Evolutionary conservation across 2,888 invertebrate genomes (phyloP).

Genomic region (Caenorhabditis macrosperma): DNA sequence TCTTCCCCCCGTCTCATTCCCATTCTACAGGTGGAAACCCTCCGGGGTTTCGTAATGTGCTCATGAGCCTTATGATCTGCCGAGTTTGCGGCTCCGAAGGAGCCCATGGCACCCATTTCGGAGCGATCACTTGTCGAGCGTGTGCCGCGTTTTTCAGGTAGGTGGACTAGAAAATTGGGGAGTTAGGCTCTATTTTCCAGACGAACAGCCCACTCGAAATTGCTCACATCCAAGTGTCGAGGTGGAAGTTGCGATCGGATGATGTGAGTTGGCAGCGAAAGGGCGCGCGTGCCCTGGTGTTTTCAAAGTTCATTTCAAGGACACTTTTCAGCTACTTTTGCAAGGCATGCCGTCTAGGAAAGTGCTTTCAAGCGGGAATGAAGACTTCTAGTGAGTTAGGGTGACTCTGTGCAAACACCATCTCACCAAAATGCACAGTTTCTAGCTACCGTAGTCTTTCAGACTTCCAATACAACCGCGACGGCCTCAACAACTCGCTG

Average conservation of each 20-base stretch:
- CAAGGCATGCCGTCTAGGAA: slow-evolving; percentile 29
- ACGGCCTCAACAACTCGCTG: not conserved
- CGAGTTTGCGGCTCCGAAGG: slow-evolving; percentile 14
- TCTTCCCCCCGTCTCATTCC: not conserved
- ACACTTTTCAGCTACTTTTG: slow-evolving; percentile 18
- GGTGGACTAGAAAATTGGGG: not conserved
- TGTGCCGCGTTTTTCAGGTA: slow-evolving; percentile 50
- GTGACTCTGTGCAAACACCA: too few relatives aligned
- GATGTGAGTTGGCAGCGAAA: not conserved
- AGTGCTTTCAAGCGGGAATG: slow-evolving; percentile 36
- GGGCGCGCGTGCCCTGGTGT: not conserved
- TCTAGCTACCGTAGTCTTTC: too few relatives aligned
- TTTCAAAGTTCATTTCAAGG: not conserved
- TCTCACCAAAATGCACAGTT: too few relatives aligned
- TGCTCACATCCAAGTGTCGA: slow-evolving; percentile 8
- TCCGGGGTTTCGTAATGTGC: too few relatives aligned
- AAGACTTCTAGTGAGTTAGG: slow-evolving; percentile 30
- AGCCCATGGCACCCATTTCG: slow-evolving; percentile 36
- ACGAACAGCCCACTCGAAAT: slow-evolving; percentile 28
- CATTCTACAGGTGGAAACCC: too few relatives aligned
- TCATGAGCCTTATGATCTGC: not conserved
- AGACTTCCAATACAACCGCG: slow-evolving; percentile 49
- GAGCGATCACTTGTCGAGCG: slow-evolving; percentile 34
- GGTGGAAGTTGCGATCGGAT: slow-evolving; percentile 6
- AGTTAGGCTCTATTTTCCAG: slow-evolving; percentile 6